Base-by-base conservation (phyloP, 2,888 invertebrate species). In the Agelastica alni region DNA sequence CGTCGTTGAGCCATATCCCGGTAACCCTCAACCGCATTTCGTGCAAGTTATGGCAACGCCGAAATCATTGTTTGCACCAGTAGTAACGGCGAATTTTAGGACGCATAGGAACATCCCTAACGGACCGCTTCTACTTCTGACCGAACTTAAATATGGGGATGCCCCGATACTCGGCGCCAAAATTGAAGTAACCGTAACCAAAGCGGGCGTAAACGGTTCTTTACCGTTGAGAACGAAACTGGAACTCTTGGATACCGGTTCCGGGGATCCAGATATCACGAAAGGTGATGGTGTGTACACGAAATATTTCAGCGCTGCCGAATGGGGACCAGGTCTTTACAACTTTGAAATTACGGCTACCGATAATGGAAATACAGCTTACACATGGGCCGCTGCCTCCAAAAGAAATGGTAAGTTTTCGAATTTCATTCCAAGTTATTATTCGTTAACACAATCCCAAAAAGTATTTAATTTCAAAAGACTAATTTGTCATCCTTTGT, bases 231-330 rank as follows among this genome's bases (percentile, higher is more conserved):
- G 70, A 14, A 70, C 72, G 58, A 78, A 70, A 45, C 75, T 82
- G 42, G 78, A 80, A 56, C 72, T 85, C 1, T 69, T 81, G 42
- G 85, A 85, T 70, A 81, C 80, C 36, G 85, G 85, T 6, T 79
- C 80, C 61, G 84, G 84, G 56, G 85, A 85, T 74, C 84, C 85
- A 0, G 87, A 87, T 70, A 78, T 85, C 17, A 81, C 81, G 14
- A 80, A 78, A 69, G 82, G 82, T 1, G 87, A 87, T 71, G 86
- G 87, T 1, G 78, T 86, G 7, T 87, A 87, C 67, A 82, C 85
- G 1, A 77, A 84, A 36, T 85, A 84, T 68, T 82, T 83, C 61
- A 79, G 77, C 56, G 79, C 81, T n/a, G 74, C 75, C 3, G 72
- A 73, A 14, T 74, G 76, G 39, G 78, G 78, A 26, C 72, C 78